A percentile compares a stretch with the other conserved stretches of the same genome.
phyloP scores from a whole-genome alignment of 2,797 vertebrate genomes.

The Oreochromis mossambicus region DNA sequence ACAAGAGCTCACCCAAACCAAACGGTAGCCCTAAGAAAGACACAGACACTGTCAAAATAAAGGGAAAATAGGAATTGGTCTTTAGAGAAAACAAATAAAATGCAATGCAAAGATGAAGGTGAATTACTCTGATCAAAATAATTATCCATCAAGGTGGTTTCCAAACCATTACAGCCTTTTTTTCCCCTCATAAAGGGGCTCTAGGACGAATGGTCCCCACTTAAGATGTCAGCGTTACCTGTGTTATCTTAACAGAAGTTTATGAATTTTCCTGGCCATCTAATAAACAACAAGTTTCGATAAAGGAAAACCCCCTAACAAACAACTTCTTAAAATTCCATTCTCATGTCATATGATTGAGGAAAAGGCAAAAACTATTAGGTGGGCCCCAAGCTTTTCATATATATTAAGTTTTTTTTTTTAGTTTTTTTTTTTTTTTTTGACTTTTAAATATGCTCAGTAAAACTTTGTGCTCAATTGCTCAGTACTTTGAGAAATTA shows the following conservation, averaged over 20 bases:
- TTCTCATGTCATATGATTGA: not conserved
- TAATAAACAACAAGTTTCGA: not conserved
- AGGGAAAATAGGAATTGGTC: not conserved
- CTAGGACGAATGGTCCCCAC: not conserved
- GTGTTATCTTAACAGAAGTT: not conserved
- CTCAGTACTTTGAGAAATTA: not conserved
- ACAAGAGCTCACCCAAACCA: not conserved
- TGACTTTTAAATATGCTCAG: not conserved
- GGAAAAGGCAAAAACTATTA: not conserved
- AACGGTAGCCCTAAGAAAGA: not conserved
- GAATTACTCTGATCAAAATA: not conserved
- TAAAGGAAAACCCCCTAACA: not conserved
- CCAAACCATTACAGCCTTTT: not conserved
- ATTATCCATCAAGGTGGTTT: not conserved
- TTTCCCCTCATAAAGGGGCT: not conserved
- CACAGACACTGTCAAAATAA: not conserved
- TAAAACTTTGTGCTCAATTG: not conserved
- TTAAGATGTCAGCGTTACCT: not conserved
- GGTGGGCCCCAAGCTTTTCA: not conserved
- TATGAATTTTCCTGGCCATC: not conserved
- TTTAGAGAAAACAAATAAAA: not conserved
- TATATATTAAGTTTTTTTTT: not conserved
- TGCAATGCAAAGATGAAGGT: not conserved
- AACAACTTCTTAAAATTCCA: not conserved
- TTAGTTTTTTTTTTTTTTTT: not conserved